A percentile compares a stretch with the other conserved stretches of the same genome.
Conservation (phyloP, 2,888 invertebrate genomes). For the Cancer borealis region DNA sequence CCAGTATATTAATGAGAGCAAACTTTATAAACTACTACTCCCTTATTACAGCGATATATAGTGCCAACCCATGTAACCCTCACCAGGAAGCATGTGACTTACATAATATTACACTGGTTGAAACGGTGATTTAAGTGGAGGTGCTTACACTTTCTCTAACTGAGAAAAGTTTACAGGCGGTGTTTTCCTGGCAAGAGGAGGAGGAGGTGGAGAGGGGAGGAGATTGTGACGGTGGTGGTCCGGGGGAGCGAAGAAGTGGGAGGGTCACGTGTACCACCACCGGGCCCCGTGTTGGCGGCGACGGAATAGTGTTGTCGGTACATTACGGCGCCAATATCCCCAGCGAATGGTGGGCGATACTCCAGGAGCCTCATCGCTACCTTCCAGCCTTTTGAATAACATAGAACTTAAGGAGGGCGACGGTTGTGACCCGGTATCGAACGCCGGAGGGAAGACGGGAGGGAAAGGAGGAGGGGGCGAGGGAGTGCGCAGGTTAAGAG, state of each 20-base stretch:
- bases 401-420: not conserved
- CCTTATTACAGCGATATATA: not conserved
- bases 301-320: not conserved
- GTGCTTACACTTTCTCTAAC: not conserved
- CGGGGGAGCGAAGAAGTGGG: not conserved
- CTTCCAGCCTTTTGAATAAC: not conserved
- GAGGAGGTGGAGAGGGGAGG: not conserved
- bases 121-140: not conserved
- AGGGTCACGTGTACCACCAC: constrained; percentile 18
- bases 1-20: not conserved
- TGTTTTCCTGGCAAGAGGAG: not conserved
- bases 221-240: not conserved
- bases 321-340: not conserved
- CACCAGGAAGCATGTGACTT: not conserved
- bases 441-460: not conserved
- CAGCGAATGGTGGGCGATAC: not conserved
- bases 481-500: constrained; percentile 23
- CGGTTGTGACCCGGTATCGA: not conserved
- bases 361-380: not conserved
- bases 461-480: not conserved
- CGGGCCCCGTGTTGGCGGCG: not conserved
- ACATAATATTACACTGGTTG: not conserved
- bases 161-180: not conserved
- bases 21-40: not conserved
- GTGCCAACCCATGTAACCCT: not conserved